Base-by-base conservation (phyloP, 2,113 vertebrate species). In the Pipra filicauda region DNA sequence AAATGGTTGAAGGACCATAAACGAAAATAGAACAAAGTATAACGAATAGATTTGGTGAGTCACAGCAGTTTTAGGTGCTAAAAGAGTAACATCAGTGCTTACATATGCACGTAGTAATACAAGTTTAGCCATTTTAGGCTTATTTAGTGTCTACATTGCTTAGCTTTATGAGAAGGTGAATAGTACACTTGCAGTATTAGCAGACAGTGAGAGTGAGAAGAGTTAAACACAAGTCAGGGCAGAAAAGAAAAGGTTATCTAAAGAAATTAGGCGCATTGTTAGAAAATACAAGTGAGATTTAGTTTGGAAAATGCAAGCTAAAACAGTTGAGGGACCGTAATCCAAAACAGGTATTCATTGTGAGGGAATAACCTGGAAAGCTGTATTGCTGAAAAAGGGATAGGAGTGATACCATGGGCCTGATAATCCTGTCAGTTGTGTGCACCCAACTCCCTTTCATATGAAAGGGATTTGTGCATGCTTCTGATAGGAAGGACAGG, bases 331-430 rank as follows among this genome's bases (percentile, higher is more conserved):
- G 90, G 48, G 69, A 69, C 66, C 8, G 19, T 89, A 89, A 85
- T 87, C 83, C 85, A 75, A 91, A 95, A 26, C 80, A 97, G 96
- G 92, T 96, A 96, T 96, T 96, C 92, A 62, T 37, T 93, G 96
- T 69, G 76, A 87, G 80, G 92, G 95, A 96, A 96, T 95, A 97
- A 96, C 96, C 88, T 97, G 96, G 95, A 97, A 96, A 93, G 69
- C 88, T 72, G 96, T 66, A 70, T 39, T 93, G 95, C 86, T 97
- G 95, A 93, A 96, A 96, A 95, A 93, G 91, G 95, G 81, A 73
- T 85, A 82, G 88, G 91, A 97, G 70, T 58, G 85, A 78, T 95
- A 81, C 83, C 79, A 49, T 49, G 70, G 83, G 88, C 91, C 91
- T 81, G 96, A 91, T 95, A 96, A 94, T 95, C 88, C 93, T 79